Percentiles rank a stretch among this genome's conserved stretches.
Evolutionary conservation across 2,113 vertebrate genomes (phyloP).

Genomic region (Calyptommatus sinebrachiatus): DNA sequence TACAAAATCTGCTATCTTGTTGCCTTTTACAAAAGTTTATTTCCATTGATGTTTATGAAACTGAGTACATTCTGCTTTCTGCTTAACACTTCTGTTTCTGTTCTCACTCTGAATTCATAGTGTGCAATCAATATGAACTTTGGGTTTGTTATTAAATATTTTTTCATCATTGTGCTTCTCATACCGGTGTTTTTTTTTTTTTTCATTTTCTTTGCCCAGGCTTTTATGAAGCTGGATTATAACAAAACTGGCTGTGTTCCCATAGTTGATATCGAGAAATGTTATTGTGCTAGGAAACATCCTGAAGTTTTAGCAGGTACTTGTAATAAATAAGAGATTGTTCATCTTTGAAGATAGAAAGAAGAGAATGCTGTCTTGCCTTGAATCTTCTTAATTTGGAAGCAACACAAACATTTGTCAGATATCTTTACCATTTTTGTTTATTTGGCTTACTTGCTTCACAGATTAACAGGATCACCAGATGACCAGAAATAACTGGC

Average conservation of each 20-base stretch:
- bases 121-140: background rate
- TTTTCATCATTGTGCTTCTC: background rate
- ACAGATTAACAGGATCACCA: background rate
- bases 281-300: slow-evolving; percentile 76
- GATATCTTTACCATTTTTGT: too few species aligned
- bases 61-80: background rate
- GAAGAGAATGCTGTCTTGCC: background rate
- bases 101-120: background rate
- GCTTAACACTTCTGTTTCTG: background rate
- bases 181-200: background rate
- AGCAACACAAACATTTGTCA: too few species aligned
- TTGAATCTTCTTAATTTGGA: background rate
- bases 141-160: background rate
- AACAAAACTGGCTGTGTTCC: slow-evolving; percentile 75
- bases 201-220: slow-evolving; percentile 62
- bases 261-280: slow-evolving; percentile 76
- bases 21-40: background rate
- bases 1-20: slow-evolving; percentile 9
- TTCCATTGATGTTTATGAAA: background rate
- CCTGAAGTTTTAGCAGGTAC: slow-evolving; percentile 75
- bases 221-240: slow-evolving; percentile 83
- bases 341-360: slow-evolving; percentile 5
- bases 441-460: background rate
- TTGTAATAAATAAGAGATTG: slow-evolving; percentile 22
- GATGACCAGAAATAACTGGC: background rate